Evolutionary conservation across 2,113 vertebrate genomes (phyloP).

Genomic region (Melanocharis versteri): DNA sequence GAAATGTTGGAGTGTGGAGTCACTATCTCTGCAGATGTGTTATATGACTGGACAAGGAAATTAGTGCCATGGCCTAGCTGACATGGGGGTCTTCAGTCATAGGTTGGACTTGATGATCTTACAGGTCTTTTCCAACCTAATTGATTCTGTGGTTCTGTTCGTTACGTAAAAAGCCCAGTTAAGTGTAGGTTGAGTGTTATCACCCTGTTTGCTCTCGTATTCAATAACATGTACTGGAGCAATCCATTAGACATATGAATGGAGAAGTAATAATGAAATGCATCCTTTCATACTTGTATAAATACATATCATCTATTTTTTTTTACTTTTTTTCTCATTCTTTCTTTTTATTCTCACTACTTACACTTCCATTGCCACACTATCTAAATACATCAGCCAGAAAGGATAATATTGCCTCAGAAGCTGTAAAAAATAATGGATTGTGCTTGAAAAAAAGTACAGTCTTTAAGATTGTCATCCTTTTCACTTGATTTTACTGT

Average conservation of each 20-base stretch:
- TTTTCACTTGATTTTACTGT: background rate
- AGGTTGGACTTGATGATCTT: background rate
- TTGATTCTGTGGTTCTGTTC: background rate
- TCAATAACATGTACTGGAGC: background rate
- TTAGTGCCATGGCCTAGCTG: background rate
- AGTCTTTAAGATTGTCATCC: background rate
- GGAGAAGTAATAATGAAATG: background rate
- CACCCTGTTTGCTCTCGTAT: background rate
- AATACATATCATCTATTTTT: background rate
- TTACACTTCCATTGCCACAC: background rate
- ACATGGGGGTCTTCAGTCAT: background rate
- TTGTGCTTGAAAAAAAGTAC: background rate
- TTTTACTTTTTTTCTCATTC: background rate
- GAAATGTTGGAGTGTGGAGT: background rate
- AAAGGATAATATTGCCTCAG: background rate
- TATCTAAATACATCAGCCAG: background rate
- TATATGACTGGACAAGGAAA: background rate
- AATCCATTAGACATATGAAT: background rate
- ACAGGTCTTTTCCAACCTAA: background rate
- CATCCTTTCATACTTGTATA: background rate
- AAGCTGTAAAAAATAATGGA: background rate
- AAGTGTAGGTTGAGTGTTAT: background rate
- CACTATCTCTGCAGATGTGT: background rate
- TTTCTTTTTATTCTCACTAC: background rate
- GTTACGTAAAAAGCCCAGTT: background rate